Evolutionary conservation across 2,888 invertebrate genomes (phyloP), one percentile per base, ranked within the genome.

Genomic region (Pammene fasciana): DNA sequence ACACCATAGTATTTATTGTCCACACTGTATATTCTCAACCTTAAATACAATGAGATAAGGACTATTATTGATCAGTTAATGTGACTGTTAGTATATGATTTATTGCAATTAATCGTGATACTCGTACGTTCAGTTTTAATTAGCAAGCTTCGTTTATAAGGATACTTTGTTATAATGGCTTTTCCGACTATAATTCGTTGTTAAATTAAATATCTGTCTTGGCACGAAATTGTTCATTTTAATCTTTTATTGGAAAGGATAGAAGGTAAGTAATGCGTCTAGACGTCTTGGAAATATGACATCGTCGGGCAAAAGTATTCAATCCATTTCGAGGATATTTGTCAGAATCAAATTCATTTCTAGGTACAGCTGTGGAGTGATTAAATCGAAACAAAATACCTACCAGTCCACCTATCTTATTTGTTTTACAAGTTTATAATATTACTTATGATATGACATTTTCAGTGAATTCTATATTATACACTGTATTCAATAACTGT

Each of bases 51-150:
- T 26, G 26, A 26, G 4, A 26, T 26, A 26, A 26, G 26, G 26
- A 4, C 26, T 26, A 26, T 26, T 26, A 3, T 26, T 26, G 4
- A 4, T 26, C 2, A 26, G 26, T 26, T 4, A 26, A 26, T 9
- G 48, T 59, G 59, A 66, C 72, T 55, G 55, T 59, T 26, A 54
- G 13, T 9, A 54, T 48, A 68, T 64, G 59, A 67, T 73, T 73
- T 73, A 73, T 64, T 38, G 52, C 48, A 16, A 54, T 68, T 52
- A 68, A 68, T 57, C 7, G 48, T 43, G 48, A 68, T 60, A n/a
- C n/a, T n/a, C n/a, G n/a, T n/a, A 18, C 41, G 62, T 52, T 50
- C 46, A 14, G 11, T 57, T 57, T 67, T 64, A 65, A 68, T 65
- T 68, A 56, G 26, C 3, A 16, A 18, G 38, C 13, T 52, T 52